Base-by-base conservation (phyloP, 2,797 vertebrate genomes). In the Rhabdomys pumilio region DNA sequence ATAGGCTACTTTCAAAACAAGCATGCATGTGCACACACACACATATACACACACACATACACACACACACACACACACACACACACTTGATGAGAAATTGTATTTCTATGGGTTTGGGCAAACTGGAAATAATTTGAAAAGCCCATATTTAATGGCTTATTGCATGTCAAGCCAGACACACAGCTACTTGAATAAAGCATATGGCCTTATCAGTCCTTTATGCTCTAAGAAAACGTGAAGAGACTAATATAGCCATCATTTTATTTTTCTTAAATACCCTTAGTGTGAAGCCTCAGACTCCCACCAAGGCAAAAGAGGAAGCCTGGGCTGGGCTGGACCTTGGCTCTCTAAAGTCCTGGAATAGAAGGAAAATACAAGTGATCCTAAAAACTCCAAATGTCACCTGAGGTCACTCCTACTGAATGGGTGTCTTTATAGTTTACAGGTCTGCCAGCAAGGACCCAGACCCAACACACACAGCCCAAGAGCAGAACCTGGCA, bases 61-160 rank as follows among this genome's bases (percentile, higher is more conserved):
- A 44, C 41, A 29, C 77, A 83, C 69, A 82, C 41, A 29, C 50
- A 89, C 41, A 29, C 77, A 83, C 69, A 82, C 41, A 29, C 50
- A 89, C 77, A 77, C 67, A 82, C n/a, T 91, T 91, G 82, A 94
- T 50, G 81, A 80, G 80, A 96, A 95, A 91, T 4, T 57, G 53
- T 63, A 75, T n/a, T 80, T 55, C 82, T 61, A 47, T 50, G 44
- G 57, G n/a, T 90, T 34, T 94, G 77, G 88, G 90, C 63, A 77
- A 77, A 94, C 90, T 84, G 89, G 79, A 80, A 90, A 96, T 96
- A 63, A 97, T 93, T 96, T 96, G 41, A 95, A 97, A 96, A 94
- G 69, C 59, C 57, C 65, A n/a, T 50, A 86, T 76, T 86, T 91
- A 93, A 96, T 61, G 59, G 82, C 75, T 29, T 95, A 81, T 69